A percentile compares a stretch with the other conserved stretches of the same genome.
Conservation (phyloP, 1,140 invertebrate genomes). For the Cherax destructor region DNA sequence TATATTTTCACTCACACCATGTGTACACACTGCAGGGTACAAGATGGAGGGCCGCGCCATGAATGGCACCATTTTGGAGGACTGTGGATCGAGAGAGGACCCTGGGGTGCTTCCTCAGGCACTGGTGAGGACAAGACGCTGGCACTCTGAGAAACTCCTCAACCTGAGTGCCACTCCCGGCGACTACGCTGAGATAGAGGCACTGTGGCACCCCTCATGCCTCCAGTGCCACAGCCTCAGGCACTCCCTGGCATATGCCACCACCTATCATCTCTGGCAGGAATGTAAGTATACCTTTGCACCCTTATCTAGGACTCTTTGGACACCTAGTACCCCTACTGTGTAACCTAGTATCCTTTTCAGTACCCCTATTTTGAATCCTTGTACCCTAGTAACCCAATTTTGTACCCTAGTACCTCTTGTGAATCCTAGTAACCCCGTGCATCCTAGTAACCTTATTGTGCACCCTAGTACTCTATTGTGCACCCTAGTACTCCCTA, state of each 20-base stretch:
- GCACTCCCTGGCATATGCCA: slow-evolving; percentile 56
- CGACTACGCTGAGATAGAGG: slow-evolving; percentile 58
- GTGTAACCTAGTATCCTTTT: too few relatives aligned
- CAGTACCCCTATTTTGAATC: too few relatives aligned
- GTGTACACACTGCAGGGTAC: slow-evolving; percentile 43
- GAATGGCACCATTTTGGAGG: slow-evolving; percentile 56
- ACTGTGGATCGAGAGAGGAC: slow-evolving; percentile 55
- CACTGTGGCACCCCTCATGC: slow-evolving; percentile 45
- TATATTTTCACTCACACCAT: too few relatives aligned
- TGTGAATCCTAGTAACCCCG: too few relatives aligned
- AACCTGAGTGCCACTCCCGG: slow-evolving; percentile 40
- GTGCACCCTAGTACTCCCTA: too few relatives aligned
- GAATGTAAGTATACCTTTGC: slow-evolving; percentile 33
- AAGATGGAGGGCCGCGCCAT: slow-evolving; percentile 52
- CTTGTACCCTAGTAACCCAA: too few relatives aligned
- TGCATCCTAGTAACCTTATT: too few relatives aligned
- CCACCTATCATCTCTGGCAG: slow-evolving; percentile 34
- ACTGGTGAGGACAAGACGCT: slow-evolving; percentile 45
- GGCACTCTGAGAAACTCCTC: slow-evolving; percentile 49
- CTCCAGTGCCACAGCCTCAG: slow-evolving; percentile 17
- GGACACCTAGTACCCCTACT: too few relatives aligned
- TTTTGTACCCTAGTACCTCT: too few relatives aligned
- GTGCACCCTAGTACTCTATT: too few relatives aligned
- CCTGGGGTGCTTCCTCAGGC: slow-evolving; percentile 37
- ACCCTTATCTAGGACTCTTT: too few relatives aligned